Percentiles rank a stretch among this genome's conserved stretches.
These are phyloP conservation scores for Eilema sororculum DNA, from an alignment of 2,888 invertebrate genomes.

Conservation along the genomic window DNA sequence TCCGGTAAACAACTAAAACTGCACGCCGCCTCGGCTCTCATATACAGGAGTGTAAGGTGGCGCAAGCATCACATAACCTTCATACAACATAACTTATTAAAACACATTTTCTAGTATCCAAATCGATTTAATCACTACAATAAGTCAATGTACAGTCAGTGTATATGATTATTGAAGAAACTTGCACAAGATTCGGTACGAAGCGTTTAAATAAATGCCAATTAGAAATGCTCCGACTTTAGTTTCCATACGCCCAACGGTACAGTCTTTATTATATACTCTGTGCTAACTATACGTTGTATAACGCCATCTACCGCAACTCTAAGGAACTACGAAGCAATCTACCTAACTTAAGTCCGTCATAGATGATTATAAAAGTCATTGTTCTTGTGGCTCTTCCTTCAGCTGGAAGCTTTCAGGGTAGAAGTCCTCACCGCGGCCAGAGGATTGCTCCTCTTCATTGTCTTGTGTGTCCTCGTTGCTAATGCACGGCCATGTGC, in stretches of 20 bases:
- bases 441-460: neutral
- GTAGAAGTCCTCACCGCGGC: neutral
- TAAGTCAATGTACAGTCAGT: neutral
- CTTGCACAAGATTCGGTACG: neutral
- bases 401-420: neutral
- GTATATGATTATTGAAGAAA: neutral
- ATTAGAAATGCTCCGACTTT: neutral
- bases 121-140: neutral
- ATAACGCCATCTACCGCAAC: neutral
- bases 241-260: neutral
- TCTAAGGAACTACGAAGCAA: neutral
- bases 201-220: neutral
- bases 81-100: neutral
- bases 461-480: slow-evolving; percentile 1
- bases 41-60: no score
- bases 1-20: no score
- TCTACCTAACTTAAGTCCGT: neutral
- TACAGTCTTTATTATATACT: neutral
- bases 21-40: no score
- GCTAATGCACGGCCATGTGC: slow-evolving; percentile 62
- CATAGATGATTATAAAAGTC: neutral
- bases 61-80: no score
- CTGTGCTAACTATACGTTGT: neutral
- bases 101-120: neutral
- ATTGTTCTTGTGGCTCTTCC: neutral